Base-by-base conservation (phyloP, 1,140 invertebrate species). In the Sweltsa coloradensis region DNA sequence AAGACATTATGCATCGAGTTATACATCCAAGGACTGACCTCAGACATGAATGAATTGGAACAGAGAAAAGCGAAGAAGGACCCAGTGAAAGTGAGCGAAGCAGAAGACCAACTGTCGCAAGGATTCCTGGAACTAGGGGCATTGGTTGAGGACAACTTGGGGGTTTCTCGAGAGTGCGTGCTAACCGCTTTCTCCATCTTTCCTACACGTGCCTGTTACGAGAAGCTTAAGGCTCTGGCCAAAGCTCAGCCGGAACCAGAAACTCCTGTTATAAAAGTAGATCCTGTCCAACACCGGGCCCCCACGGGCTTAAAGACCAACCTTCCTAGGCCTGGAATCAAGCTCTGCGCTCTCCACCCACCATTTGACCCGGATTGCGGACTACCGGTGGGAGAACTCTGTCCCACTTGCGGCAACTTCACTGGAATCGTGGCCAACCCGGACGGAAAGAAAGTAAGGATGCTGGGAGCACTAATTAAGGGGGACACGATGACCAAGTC, bases 11-110 rank as follows among this genome's bases (percentile, higher is more conserved):
- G 78, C 6, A 80, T 83, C 41, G 80, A 85, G 58, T 57, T 85
- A 16, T 84, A 83, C 57, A 78, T 85, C 19, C 69, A 76, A 45
- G 81, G 79, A 0, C 69, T 85, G 42, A 83, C 79, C 3, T 73
- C 75, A 5, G 82, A 85, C 55, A 79, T 85, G 73, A 87, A 85
- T 55, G 76, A 80, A 56, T 57, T 85, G 53, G 81, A 85, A 57
- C 73, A 69, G 49, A 73, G 76, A 27, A 84, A 84, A 61, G 59
- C 65, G 1, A 71, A 72, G 18, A 60, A 60, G 3, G 67, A 77
- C 45, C 65, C 67, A 31, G 69, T 70, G 18, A 71, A 71, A 54
- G 66, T 70, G 16, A 59, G 63, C 18, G 69, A 72, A 51, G 70
- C 67, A 3, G 72, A 72, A 26, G 66, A 69, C 36, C 64, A 67